Evolutionary conservation across 2,797 vertebrate genomes (phyloP).

Genomic region (Potorous gilbertii): DNA sequence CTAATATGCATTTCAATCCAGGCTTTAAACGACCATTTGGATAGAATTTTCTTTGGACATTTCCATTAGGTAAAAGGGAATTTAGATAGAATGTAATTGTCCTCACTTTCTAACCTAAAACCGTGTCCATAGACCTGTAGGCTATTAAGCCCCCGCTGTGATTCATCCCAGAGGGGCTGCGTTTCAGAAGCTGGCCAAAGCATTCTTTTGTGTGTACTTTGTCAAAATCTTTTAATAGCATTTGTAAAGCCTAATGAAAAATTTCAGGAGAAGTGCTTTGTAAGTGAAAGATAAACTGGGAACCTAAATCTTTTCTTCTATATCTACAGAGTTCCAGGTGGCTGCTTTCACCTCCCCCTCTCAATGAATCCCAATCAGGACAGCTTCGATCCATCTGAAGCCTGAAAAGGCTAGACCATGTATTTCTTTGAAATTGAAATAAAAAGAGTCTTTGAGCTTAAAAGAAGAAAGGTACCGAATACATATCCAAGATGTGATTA

Average conservation of each 20-base stretch:
- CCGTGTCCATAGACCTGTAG: conserved; percentile 11
- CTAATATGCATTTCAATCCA: background rate
- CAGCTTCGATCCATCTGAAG: conserved; percentile 9
- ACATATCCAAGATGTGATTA: background rate
- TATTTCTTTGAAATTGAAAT: background rate
- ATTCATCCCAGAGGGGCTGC: background rate
- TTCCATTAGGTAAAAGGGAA: conserved; percentile 35
- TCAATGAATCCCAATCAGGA: conserved; percentile 31
- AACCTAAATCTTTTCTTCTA: conserved; percentile 62
- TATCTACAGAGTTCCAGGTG: conserved; percentile 58
- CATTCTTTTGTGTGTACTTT: conserved; percentile 51
- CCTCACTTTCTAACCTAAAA: conserved; percentile 49
- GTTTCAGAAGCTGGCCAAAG: conserved; percentile 34
- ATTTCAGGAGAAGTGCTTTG: conserved; percentile 64
- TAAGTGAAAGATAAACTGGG: conserved; percentile 70
- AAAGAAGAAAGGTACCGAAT: background rate
- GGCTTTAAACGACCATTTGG: conserved; percentile 24
- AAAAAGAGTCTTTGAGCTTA: background rate
- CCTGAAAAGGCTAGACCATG: conserved; percentile 5
- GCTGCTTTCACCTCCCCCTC: conserved; percentile 26
- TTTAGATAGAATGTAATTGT: conserved; percentile 46
- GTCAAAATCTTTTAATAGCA: conserved; percentile 57
- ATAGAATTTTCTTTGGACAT: background rate
- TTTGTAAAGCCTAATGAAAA: conserved; percentile 41
- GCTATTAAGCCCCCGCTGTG: background rate